These are phyloP conservation scores for Latrodectus hesperus DNA, from an alignment of 2,888 invertebrate species.

Conservation along the genomic window DNA sequence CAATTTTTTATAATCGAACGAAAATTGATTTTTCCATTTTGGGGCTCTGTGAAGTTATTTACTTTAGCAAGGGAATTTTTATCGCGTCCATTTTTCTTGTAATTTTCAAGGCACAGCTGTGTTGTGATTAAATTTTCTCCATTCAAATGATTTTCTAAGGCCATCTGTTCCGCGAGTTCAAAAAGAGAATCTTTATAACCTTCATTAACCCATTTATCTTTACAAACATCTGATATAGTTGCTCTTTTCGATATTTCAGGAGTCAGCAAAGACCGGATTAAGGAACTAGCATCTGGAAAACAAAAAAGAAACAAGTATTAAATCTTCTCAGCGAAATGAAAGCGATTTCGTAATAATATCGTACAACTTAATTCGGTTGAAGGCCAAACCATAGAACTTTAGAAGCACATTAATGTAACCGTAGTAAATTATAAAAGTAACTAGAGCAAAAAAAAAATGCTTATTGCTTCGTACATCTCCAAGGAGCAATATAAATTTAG, in stretches of 20 bases:
- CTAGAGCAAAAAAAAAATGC: too few relatives aligned
- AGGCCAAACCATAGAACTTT: too few relatives aligned
- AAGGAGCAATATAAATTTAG: too few relatives aligned
- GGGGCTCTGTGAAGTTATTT: neutral
- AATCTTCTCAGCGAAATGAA: too few relatives aligned
- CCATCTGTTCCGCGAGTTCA: constrained; percentile 88
- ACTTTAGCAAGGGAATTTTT: neutral
- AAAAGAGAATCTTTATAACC: constrained; percentile 86
- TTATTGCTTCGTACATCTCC: too few relatives aligned
- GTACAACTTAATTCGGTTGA: too few relatives aligned
- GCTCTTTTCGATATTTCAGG: constrained; percentile 92
- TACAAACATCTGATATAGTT: constrained; percentile 93
- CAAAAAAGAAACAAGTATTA: neutral
- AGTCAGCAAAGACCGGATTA: constrained; percentile 95
- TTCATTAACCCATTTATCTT: constrained; percentile 97
- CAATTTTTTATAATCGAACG: neutral
- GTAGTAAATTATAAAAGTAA: too few relatives aligned
- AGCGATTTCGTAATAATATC: too few relatives aligned
- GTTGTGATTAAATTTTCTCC: constrained; percentile 76
- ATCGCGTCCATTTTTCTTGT: constrained; percentile 2
- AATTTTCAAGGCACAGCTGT: constrained; percentile 80
- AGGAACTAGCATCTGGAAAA: constrained; percentile 88
- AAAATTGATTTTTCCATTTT: neutral
- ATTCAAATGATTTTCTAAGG: constrained; percentile 73
- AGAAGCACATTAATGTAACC: too few relatives aligned